Percentiles rank a stretch among this genome's conserved stretches.
Evolutionary conservation across 2,888 invertebrate genomes (phyloP).

Genomic region (Thereva unica): DNA sequence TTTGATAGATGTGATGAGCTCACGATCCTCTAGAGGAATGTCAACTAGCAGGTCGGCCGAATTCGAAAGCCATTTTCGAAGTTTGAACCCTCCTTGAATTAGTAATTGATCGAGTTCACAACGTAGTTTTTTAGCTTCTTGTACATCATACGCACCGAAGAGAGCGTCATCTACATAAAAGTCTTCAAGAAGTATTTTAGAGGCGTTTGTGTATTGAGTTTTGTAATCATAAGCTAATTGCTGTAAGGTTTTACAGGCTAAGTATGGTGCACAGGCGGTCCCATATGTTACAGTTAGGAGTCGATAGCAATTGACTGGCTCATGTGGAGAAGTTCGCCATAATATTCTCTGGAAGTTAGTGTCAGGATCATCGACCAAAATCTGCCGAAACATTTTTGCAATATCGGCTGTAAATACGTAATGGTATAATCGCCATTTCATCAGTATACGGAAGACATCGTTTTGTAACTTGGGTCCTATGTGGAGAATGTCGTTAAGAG

Average conservation of each 20-base stretch:
- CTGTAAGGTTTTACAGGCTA: conserved; percentile 42
- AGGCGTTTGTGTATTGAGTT: background rate
- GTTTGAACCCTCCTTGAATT: too few relatives aligned
- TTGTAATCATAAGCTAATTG: conserved; percentile 37
- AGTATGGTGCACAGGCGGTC: conserved; percentile 42
- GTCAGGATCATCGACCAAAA: background rate
- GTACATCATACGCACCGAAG: background rate
- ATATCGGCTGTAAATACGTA: background rate
- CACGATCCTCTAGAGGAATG: too few relatives aligned
- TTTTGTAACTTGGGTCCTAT: too few relatives aligned
- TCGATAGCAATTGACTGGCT: conserved; percentile 37
- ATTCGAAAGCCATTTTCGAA: too few relatives aligned
- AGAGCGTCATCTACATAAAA: background rate
- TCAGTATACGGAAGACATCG: too few relatives aligned
- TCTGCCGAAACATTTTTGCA: conserved; percentile 8
- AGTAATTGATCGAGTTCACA: too few relatives aligned
- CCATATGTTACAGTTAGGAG: conserved; percentile 44
- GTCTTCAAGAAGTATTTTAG: background rate
- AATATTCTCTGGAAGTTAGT: conserved; percentile 6
- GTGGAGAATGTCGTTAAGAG: too few relatives aligned
- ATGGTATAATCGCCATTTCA: background rate
- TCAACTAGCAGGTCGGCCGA: too few relatives aligned
- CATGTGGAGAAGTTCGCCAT: background rate
- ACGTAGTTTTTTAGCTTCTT: too few relatives aligned
- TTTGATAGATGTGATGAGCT: too few relatives aligned